These are phyloP conservation scores for Pelmatolapia mariae DNA, from an alignment of 2,113 vertebrate species.

Conservation along the genomic window DNA sequence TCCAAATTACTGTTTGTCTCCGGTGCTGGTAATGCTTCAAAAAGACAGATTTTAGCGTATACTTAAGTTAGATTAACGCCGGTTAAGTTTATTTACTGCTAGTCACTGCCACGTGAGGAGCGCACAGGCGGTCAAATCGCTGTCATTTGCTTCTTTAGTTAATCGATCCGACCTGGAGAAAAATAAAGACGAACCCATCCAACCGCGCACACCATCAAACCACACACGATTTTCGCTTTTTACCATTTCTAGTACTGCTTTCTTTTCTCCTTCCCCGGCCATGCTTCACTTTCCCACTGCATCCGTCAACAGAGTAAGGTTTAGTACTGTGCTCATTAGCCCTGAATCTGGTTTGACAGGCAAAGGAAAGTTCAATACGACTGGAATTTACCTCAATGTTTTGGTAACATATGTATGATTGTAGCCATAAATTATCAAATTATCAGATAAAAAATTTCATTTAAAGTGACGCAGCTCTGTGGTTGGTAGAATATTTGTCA, in stretches of 20 bases:
- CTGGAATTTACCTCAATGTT: background rate
- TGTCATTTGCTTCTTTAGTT: background rate
- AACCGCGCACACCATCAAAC: background rate
- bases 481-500: background rate
- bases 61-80: background rate
- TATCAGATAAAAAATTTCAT: background rate
- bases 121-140: background rate
- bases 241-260: conserved; percentile 75
- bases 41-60: background rate
- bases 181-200: background rate
- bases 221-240: background rate
- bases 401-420: background rate
- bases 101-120: conserved; percentile 7
- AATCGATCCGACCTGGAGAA: background rate
- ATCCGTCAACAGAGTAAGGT: background rate
- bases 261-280: conserved; percentile 67
- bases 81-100: background rate
- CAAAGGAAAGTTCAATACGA: background rate
- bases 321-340: fast-evolving
- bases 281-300: conserved; percentile 49
- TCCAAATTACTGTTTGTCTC: background rate
- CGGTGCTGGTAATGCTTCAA: fast-evolving
- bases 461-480: background rate
- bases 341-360: background rate
- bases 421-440: background rate